Base-by-base conservation (phyloP, 1,140 invertebrate species). In the Eumaeus atala region DNA sequence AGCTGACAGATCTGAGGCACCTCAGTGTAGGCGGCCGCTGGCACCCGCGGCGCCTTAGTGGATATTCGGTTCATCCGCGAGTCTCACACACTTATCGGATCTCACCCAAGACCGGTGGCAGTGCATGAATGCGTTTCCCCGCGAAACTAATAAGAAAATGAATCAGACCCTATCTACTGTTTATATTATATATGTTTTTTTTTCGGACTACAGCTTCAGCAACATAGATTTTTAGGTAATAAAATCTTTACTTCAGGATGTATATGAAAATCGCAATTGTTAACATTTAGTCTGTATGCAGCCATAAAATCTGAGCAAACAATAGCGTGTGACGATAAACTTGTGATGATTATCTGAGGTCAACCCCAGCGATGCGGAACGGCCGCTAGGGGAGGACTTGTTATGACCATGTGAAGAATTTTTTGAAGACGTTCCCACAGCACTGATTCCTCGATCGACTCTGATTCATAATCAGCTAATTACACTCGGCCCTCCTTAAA, bases 401-500 rank as follows among this genome's bases (percentile, higher is more conserved):
- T 53, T 53, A 53, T 53, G 38, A 74, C 74, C 78, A 86, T 86
- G 83, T 84, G 83, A 86, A 86, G 83, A 86, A 44, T 61, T 70
- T 80, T 84, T 82, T 69, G 70, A 83, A 86, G 78, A 83, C 78
- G 77, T 86, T 86, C 83, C 83, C 83, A 86, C 83, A 63, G 70
- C 74, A 72, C 74, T 81, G 82, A 81, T 85, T 83, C 67, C 70
- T 72, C 63, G 72, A 81, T 83, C 73, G 75, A 73, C 74, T 73
- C 70, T 72, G 77, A 83, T 82, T 84, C 79, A 76, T 83, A 80
- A 80, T 71, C 64, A 72, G 64, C 67, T 81, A 78, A 85, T 82
- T 83, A 80, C 69, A 67, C 70, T 73, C 75, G 73, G 72, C 70
- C 72, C 62, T 61, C 60, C 56, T 77, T 73, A 59, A 71, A 76